Percentiles rank a stretch among this genome's conserved stretches.
Evolutionary conservation across 2,113 vertebrate species (phyloP).

Genomic region (Burhinus bistriatus): DNA sequence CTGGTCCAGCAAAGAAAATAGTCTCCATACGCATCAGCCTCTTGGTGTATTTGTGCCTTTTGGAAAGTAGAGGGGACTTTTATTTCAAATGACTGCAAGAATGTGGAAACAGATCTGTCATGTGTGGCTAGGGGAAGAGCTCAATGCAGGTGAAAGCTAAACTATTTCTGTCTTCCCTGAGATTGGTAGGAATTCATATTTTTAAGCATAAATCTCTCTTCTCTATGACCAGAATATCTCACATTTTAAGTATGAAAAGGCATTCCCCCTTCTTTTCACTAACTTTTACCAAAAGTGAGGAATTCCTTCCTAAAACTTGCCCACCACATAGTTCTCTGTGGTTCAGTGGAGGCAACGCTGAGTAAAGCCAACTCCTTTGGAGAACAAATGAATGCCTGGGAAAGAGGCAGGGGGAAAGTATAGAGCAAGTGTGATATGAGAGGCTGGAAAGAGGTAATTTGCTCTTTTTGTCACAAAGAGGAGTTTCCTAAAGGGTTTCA

Average conservation of each 20-base stretch:
- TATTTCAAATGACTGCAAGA: not conserved
- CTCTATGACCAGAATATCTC: not conserved
- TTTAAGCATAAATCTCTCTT: not conserved
- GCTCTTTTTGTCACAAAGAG: not conserved
- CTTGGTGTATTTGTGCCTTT: not conserved
- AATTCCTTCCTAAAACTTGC: not conserved
- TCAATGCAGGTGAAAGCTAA: not conserved
- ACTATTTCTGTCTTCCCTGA: not conserved
- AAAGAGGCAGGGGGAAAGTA: not conserved
- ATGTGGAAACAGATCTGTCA: accelerated
- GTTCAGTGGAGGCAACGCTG: not conserved
- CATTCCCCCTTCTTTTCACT: not conserved
- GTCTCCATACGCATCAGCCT: not conserved
- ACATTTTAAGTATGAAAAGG: not conserved
- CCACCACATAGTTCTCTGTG: not conserved
- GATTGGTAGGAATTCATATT: not conserved
- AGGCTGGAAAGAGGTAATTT: not conserved
- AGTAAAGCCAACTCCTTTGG: not conserved
- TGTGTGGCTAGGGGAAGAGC: not conserved
- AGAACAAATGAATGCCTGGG: not conserved
- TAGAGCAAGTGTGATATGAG: not conserved
- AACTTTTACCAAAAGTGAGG: not conserved
- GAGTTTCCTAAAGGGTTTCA: not conserved
- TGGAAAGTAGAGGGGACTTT: not conserved
- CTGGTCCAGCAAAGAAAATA: not conserved